These are phyloP conservation scores for Stylophora pistillata DNA, from an alignment of 64 coral and sea anemone genomes.

Conservation along the genomic window DNA sequence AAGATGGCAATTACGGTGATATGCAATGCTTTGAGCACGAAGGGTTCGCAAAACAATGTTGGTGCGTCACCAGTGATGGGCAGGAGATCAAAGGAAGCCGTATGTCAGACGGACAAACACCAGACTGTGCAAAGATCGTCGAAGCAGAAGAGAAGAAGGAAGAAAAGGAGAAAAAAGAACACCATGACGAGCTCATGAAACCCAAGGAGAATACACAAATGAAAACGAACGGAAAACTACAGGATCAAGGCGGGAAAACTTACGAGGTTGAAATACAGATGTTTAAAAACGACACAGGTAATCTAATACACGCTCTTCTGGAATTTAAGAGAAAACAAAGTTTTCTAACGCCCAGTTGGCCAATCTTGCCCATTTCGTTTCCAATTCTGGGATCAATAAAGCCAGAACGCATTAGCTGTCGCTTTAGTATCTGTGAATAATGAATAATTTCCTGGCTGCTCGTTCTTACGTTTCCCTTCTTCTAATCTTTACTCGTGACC, in stretches of 20 bases:
- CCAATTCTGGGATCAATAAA: too few relatives aligned
- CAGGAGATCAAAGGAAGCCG: constrained; percentile 83
- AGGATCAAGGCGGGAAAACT: background rate
- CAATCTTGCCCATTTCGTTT: too few relatives aligned
- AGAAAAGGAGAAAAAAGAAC: background rate
- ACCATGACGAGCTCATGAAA: background rate
- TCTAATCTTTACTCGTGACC: background rate
- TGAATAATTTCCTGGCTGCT: too few relatives aligned
- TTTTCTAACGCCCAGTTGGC: too few relatives aligned
- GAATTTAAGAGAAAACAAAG: too few relatives aligned
- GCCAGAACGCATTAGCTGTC: too few relatives aligned
- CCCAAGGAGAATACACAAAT: background rate
- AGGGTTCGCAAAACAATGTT: constrained; percentile 69
- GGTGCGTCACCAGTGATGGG: constrained; percentile 89
- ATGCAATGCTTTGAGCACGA: constrained; percentile 87
- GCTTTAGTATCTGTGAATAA: too few relatives aligned
- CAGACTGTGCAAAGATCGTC: background rate
- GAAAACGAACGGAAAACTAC: background rate
- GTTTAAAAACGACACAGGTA: constrained; percentile 4
- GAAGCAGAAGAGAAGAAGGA: constrained; percentile 13
- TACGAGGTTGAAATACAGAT: constrained; percentile 26
- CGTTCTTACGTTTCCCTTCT: background rate
- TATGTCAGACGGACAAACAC: constrained; percentile 27
- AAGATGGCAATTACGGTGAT: constrained; percentile 68
- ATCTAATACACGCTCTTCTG: too few relatives aligned